phyloP scores from a whole-genome alignment of 2,888 invertebrate species.

The Athalia circularis region DNA sequence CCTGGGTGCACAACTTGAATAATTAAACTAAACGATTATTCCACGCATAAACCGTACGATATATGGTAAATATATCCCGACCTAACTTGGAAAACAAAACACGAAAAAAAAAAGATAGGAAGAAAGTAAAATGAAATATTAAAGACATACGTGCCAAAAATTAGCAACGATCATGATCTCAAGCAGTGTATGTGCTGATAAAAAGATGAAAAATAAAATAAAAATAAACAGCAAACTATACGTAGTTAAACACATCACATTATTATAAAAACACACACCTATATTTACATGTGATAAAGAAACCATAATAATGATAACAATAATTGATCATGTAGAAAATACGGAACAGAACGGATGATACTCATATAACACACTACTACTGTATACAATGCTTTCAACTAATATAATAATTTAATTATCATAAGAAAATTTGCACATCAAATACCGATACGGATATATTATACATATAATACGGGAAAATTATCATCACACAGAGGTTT shows the following conservation, averaged over 20 bases:
- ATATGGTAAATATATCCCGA: no score
- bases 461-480: not conserved
- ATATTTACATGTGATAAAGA: slow-evolving; percentile 34
- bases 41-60: no score
- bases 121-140: no score
- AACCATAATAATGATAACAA: slow-evolving; percentile 33
- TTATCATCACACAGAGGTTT: not conserved
- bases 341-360: slow-evolving; percentile 27
- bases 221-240: not conserved
- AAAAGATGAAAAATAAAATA: not conserved
- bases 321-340: slow-evolving; percentile 44
- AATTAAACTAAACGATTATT: no score
- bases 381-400: slow-evolving; percentile 40
- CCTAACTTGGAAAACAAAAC: no score
- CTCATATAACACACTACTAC: not conserved
- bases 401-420: not conserved
- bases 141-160: no score
- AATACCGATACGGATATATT: not conserved
- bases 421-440: not conserved
- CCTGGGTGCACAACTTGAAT: no score
- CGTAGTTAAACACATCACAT: not conserved
- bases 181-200: not conserved
- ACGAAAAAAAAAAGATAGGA: no score
- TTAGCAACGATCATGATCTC: no score
- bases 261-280: slow-evolving; percentile 17